Evolutionary conservation across 2,113 vertebrate genomes (phyloP).

Genomic region (Cacatua alba): DNA sequence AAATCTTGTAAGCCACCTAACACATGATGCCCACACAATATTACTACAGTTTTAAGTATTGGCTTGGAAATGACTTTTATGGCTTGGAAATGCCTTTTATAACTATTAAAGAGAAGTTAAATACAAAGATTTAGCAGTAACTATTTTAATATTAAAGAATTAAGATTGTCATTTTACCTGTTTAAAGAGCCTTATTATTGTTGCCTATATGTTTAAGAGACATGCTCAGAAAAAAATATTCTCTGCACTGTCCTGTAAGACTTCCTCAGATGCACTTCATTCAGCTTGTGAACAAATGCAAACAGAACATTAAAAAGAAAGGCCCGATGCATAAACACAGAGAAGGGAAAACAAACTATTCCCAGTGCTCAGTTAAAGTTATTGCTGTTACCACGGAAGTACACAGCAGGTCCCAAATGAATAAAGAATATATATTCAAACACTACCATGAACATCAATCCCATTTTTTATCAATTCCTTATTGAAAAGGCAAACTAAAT

Average conservation of each 20-base stretch:
- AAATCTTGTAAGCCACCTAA: background rate
- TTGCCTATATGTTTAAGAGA: background rate
- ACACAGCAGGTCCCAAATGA: conserved; percentile 61
- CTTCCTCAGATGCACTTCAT: background rate
- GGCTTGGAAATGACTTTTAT: background rate
- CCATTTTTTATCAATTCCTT: background rate
- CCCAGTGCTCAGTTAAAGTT: conserved; percentile 69
- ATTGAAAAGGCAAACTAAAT: background rate
- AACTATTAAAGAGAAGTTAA: background rate
- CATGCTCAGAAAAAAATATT: background rate
- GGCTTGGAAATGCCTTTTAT: background rate
- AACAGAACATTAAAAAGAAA: background rate
- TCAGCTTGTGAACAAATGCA: background rate
- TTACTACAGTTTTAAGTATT: background rate
- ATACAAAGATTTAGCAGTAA: background rate
- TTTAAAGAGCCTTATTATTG: background rate
- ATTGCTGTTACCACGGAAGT: conserved; percentile 63
- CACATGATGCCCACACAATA: background rate
- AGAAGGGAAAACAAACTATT: conserved; percentile 36
- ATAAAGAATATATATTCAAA: background rate
- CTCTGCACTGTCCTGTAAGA: background rate
- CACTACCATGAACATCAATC: background rate
- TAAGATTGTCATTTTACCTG: conserved; percentile 1
- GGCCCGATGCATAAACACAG: background rate
- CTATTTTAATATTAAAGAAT: background rate